Base-by-base conservation (phyloP, 2,113 vertebrate species). In the Anser cygnoides region DNA sequence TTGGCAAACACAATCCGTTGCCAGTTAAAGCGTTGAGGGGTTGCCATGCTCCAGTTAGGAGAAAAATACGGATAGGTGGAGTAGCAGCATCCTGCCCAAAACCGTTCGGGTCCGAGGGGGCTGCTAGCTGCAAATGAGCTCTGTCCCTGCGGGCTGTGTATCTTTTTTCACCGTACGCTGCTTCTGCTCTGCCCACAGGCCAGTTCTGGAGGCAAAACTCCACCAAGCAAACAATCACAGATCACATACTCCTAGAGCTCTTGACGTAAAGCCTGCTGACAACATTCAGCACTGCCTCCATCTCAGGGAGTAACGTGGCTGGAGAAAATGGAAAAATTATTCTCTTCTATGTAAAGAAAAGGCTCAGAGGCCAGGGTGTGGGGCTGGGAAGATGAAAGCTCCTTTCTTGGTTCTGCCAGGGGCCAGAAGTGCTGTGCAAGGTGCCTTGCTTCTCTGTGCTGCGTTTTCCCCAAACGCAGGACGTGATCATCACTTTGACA, bases 101-200 rank as follows among this genome's bases (percentile, higher is more conserved):
- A 16, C 22, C 44, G 31, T 25, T 5, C 22, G 16, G 62, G 39
- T 35, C 44, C 11, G 3, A 22, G 20, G 8, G 49, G 39, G 33
- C 57, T 76, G 22, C 28, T 49, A 11, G 13, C 10, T 68, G 25
- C 26, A 54, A 22, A 49, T 21, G 5, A 3, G 16, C 39, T 26
- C 50, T 26, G 6, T 22, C 7, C 18, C 16, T n/a, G 5, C 25
- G 8, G 29, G 6, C 5, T 28, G 41, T 0, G 1, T 19, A 11
- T 13, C 15, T 74, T 52, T 59, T 62, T 17, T 77, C 46, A 31
- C 29, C 28, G 3, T 7, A 9, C 16, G 33, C n/a, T 54, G 17
- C 33, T 33, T 61, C 37, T 39, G 9, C 23, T 49, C 26, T 35
- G 20, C 35, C 50, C 50, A 25, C 11, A 7, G 49, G 22, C 49